phyloP scores from a whole-genome alignment of 2,113 vertebrate genomes.

The pig (Sus scrofa) region DNA sequence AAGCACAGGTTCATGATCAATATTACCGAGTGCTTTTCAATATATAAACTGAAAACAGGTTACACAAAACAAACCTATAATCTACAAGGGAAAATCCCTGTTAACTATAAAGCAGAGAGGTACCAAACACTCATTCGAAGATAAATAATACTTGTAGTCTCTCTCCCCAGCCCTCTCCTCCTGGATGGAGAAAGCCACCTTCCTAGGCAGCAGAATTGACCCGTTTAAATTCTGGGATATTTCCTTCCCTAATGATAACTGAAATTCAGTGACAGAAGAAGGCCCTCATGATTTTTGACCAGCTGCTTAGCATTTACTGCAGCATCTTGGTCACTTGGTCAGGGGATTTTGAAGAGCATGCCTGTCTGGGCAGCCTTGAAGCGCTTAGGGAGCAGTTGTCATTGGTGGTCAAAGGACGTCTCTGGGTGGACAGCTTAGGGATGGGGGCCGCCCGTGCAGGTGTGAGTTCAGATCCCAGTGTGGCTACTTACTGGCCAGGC shows the following conservation, averaged over 20 bases:
- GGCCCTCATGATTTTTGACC: background rate
- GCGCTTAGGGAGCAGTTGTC: background rate
- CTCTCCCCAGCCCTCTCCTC: background rate
- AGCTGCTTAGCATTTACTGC: background rate
- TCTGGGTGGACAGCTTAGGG: background rate
- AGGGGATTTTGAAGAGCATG: background rate
- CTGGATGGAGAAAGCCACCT: background rate
- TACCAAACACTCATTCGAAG: background rate
- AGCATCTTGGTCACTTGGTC: background rate
- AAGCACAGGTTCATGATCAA: background rate
- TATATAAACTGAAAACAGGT: background rate
- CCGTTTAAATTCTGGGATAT: background rate
- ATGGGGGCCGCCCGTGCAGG: background rate
- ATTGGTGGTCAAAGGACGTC: accelerated
- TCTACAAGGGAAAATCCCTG: background rate
- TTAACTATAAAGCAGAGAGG: background rate
- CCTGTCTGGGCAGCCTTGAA: background rate
- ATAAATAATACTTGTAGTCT: background rate
- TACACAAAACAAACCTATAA: background rate
- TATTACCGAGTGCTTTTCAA: background rate
- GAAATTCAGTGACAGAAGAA: background rate
- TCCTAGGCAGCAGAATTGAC: background rate
- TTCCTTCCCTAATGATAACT: conserved; percentile 31
- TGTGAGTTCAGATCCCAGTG: background rate
- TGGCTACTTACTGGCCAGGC: background rate